Base-by-base conservation (phyloP, 2,888 invertebrate genomes). In the Eupithecia insigniata region DNA sequence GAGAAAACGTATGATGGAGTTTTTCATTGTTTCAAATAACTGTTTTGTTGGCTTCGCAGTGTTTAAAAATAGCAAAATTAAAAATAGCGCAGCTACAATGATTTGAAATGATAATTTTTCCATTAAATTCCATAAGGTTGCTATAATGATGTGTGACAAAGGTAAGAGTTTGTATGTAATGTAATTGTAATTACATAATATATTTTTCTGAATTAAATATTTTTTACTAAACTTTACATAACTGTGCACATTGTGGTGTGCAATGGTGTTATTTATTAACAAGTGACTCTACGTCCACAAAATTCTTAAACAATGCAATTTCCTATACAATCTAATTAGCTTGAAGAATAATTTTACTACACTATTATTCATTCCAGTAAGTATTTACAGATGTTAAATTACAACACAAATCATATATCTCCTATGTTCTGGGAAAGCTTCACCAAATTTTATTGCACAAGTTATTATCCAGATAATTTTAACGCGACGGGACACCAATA, bases 401-500 rank as follows among this genome's bases (percentile, higher is more conserved):
- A 61, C 26, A 69, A 32, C 58, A 62, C 22, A 70, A 68, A 68
- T 66, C 61, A 36, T 58, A 36, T 30, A 43, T 64, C 64, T 67
- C 58, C 62, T 39, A 70, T 67, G 62, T 69, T 68, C 67, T 67
- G 67, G 67, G 65, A 68, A 66, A 36, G 68, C 34, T 55, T 67
- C 36, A 64, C 69, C 55, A 46, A 46, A 26, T 66, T 69, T 71
- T 64, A 74, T 74, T 67, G 66, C 71, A 55, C 58, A 39, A 46
- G 66, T 55, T 65, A 70, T 70, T 69, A 74, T 71, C 55, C 69
- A 55, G 58, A 66, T 64, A 61, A 70, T 71, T 83, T 79, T 76
- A 78, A 72, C 77, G 68, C 75, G 76, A 77, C 80, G 84, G 78
- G 78, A 71, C 83, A 79, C 81, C 84, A 84, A 86, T 85, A 82